These are phyloP conservation scores for Dascillus cervinus DNA, from an alignment of 2,888 invertebrate genomes.

Conservation along the genomic window DNA sequence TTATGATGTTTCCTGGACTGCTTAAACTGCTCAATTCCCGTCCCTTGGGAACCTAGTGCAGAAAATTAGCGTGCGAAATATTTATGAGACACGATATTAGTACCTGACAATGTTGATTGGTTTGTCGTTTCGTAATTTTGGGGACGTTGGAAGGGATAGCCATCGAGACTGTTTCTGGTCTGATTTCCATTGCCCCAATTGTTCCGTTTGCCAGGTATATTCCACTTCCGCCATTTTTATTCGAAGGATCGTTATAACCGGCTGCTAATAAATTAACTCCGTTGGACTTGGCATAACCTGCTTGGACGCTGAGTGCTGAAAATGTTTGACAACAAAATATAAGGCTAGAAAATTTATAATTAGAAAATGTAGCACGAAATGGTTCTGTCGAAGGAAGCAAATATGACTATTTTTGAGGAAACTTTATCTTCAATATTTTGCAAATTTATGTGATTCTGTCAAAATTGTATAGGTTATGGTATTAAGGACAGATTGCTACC, in stretches of 20 bases:
- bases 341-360: conserved; percentile 1
- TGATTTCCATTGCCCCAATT: conserved; percentile 15
- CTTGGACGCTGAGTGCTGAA: conserved; percentile 24
- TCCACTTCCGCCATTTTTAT: conserved; percentile 22
- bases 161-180: conserved; percentile 12
- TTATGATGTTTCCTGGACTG: background rate
- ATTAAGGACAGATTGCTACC: too few species aligned
- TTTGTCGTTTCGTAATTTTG: conserved; percentile 5
- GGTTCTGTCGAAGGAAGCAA: background rate
- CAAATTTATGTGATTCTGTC: too few species aligned
- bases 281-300: conserved; percentile 24
- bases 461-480: too few species aligned
- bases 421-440: background rate
- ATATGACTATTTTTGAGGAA: background rate
- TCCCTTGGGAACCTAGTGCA: too few species aligned
- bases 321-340: too few species aligned
- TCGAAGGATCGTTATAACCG: conserved; percentile 16
- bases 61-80: too few species aligned
- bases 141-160: conserved; percentile 17
- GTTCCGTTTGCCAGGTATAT: conserved; percentile 20
- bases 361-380: background rate
- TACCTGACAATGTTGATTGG: conserved; percentile 9
- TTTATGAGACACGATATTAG: background rate
- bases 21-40: too few species aligned
- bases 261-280: conserved; percentile 25